These are phyloP conservation scores for Trichonephila clavipes DNA, from an alignment of 1,140 invertebrate species.

Conservation along the genomic window DNA sequence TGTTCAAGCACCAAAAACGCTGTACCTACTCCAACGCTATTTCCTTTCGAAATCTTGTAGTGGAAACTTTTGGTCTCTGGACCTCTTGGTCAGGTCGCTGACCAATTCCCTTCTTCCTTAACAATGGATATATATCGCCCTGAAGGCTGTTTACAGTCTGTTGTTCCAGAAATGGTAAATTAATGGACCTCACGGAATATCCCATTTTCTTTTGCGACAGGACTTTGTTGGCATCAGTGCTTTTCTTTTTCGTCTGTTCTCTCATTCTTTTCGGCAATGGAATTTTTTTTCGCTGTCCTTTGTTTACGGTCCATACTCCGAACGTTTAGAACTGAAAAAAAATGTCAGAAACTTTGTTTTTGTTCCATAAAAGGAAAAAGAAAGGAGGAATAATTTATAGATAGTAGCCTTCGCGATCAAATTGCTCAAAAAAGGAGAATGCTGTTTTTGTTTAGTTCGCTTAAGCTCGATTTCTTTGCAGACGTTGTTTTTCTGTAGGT, in stretches of 20 bases:
- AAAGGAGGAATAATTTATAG: constrained; percentile 2
- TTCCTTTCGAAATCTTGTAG: background rate
- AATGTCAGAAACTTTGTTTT: background rate
- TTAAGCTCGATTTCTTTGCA: no score
- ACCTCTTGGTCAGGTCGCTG: background rate
- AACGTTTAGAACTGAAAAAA: background rate
- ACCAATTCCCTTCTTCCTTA: background rate
- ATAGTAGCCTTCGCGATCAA: background rate
- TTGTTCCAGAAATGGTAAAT: constrained; percentile 11
- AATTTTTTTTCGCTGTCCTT: background rate
- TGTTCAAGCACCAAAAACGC: background rate
- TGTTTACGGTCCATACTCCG: background rate
- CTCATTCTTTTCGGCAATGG: background rate
- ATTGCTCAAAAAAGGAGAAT: constrained; percentile 3
- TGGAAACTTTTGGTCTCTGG: background rate
- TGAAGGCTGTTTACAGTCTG: background rate
- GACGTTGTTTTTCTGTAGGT: no score
- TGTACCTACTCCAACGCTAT: background rate
- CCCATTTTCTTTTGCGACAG: background rate
- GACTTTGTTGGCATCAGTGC: background rate
- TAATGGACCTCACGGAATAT: constrained; percentile 23
- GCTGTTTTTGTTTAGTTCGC: no score
- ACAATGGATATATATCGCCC: constrained; percentile 18
- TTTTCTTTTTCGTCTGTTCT: background rate
- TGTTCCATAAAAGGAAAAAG: background rate